phyloP scores from a whole-genome alignment of 1,140 invertebrate species.

The Euwallacea similis region DNA sequence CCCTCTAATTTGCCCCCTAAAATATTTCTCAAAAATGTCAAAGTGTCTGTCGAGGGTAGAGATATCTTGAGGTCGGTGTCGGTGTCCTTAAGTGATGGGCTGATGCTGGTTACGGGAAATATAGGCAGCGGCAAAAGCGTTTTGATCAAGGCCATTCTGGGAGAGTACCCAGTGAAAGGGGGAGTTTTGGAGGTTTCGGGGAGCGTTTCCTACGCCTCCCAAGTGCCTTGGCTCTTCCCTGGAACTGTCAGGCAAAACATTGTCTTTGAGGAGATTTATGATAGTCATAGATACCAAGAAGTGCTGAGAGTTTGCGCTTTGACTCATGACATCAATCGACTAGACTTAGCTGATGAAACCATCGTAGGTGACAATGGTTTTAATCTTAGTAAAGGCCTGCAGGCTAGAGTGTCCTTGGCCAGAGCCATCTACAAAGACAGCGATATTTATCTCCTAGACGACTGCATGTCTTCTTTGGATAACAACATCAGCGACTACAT shows the following conservation, averaged over 20 bases:
- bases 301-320: constrained; percentile 66
- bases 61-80: constrained; percentile 64
- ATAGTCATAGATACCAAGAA: constrained; percentile 62
- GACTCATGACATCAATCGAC: constrained; percentile 68
- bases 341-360: constrained; percentile 71
- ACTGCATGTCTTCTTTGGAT: constrained; percentile 80
- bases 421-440: constrained; percentile 78
- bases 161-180: constrained; percentile 70
- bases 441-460: constrained; percentile 81
- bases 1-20: constrained; percentile 16
- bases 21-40: constrained; percentile 34
- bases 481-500: constrained; percentile 69
- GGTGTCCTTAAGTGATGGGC: constrained; percentile 57
- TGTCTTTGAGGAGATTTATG: constrained; percentile 59
- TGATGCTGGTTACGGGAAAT: constrained; percentile 68
- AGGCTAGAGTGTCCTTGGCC: constrained; percentile 84
- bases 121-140: constrained; percentile 78
- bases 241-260: constrained; percentile 63
- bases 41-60: constrained; percentile 38
- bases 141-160: constrained; percentile 75
- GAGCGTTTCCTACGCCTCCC: constrained; percentile 62
- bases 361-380: constrained; percentile 82
- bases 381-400: constrained; percentile 85
- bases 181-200: constrained; percentile 53
- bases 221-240: constrained; percentile 65